These are phyloP conservation scores for Ichneumoninae sp. DNA, from an alignment of 2,888 invertebrate genomes.

Conservation along the genomic window DNA sequence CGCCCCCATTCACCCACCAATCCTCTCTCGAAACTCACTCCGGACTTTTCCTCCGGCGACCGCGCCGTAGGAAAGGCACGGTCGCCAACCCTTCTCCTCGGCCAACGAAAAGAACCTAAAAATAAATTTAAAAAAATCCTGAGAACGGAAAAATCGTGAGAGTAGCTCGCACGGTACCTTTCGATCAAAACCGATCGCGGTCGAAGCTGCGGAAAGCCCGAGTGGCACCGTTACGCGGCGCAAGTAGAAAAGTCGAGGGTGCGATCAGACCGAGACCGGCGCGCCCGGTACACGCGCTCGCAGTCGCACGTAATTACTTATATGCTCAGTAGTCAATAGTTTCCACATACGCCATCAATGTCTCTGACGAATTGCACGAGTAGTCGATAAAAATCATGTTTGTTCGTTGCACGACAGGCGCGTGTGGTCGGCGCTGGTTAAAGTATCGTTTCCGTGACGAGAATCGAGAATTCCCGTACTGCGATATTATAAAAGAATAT, in stretches of 20 bases:
- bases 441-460: conserved; percentile 29
- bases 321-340: conserved; percentile 10
- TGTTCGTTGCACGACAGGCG: conserved; percentile 27
- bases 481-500: conserved; percentile 19
- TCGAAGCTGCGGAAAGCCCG: conserved; percentile 13
- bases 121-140: neutral
- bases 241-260: conserved; percentile 52
- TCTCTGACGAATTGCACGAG: conserved; percentile 21
- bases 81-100: neutral
- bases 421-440: neutral
- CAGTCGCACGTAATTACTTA: conserved; percentile 2
- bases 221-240: conserved; percentile 3
- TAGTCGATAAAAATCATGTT: conserved; percentile 40
- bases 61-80: neutral
- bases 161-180: conserved; percentile 19
- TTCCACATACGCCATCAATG: conserved; percentile 17
- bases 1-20: neutral
- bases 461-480: conserved; percentile 17
- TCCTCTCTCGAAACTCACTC: conserved; percentile 28
- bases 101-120: conserved; percentile 14
- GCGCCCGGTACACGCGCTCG: neutral
- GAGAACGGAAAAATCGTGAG: conserved; percentile 31
- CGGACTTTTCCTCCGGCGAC: neutral
- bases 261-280: conserved; percentile 31
- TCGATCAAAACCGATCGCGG: conserved; percentile 28